phyloP scores from a whole-genome alignment of 2,113 vertebrate genomes.

The Nestor notabilis region DNA sequence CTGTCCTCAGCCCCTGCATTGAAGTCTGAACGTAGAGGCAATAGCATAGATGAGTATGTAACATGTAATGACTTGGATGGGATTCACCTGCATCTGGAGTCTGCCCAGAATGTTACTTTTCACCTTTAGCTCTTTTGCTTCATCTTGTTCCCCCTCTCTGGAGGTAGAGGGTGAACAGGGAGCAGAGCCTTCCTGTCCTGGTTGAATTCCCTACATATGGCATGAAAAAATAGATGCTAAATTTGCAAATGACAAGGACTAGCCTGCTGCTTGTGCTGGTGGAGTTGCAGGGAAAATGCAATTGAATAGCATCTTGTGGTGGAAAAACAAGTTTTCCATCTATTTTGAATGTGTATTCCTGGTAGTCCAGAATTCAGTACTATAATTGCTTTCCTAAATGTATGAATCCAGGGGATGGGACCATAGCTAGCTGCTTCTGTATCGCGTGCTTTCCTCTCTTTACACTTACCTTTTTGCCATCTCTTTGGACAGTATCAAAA shows the following conservation, averaged over 20 bases:
- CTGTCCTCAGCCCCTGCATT: background rate
- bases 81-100: background rate
- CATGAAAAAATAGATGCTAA: background rate
- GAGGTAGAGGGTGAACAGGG: background rate
- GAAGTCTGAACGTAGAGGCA: background rate
- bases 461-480: background rate
- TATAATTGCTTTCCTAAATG: background rate
- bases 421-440: background rate
- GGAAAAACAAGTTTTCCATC: background rate
- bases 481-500: background rate
- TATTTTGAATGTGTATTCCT: background rate
- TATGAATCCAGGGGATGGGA: background rate
- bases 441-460: background rate
- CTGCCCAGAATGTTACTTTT: background rate
- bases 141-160: background rate
- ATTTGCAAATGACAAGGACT: background rate
- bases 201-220: background rate
- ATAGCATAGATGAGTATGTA: background rate
- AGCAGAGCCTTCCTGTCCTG: background rate
- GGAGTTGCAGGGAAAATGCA: background rate
- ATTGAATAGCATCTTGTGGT: background rate
- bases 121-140: background rate
- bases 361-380: background rate
- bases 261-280: background rate
- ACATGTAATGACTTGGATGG: fast-evolving